Base-by-base conservation (phyloP, 2,113 vertebrate genomes). In the Mesoclemmys tuberculata region DNA sequence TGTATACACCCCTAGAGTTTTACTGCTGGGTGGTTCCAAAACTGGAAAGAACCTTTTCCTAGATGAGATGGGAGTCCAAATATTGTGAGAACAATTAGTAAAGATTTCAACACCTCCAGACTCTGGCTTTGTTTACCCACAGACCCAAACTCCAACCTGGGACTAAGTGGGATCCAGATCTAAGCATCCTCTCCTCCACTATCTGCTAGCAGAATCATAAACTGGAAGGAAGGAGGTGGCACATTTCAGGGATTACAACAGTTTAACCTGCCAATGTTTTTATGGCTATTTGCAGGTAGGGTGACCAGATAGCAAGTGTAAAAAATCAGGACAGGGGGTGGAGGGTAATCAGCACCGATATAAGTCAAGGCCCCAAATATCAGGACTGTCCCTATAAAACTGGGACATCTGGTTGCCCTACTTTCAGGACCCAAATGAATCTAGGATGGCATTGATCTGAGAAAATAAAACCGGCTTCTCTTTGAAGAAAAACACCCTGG, bases 181-280 rank as follows among this genome's bases (percentile, higher is more conserved):
- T 90, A 24, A 38, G 38, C n/a, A 71, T 71, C 41, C 89, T 29
- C 86, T 82, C 68, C 90, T 92, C 82, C 93, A 82, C 91, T 82
- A 55, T 88, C 24, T 93, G 90, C 91, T 86, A 96, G 80, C 77
- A 84, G 93, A 94, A 95, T 85, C 19, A 64, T 84, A 93, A 93
- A 52, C 82, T 94, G 88, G 52, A 89, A 92, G 61, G 91, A 85
- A 85, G 84, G 84, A 96, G 90, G 91, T 95, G 84, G 74, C 82
- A 41, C 83, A 89, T 92, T 96, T 95, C 91, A 96, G 74, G 22
- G 77, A 82, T 93, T 78, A 58, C 61, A 94, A 19, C 61, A 55
- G 10, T 82, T 29, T 56, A 78, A 92, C 93, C 77, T 92, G 86
- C 91, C 94, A 96, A 78, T 71, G 18, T 61, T 90, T 94, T 94